A percentile compares a stretch with the other conserved stretches of the same genome.
phyloP scores from a whole-genome alignment of 2,888 invertebrate species.

The Meta bourneti region DNA sequence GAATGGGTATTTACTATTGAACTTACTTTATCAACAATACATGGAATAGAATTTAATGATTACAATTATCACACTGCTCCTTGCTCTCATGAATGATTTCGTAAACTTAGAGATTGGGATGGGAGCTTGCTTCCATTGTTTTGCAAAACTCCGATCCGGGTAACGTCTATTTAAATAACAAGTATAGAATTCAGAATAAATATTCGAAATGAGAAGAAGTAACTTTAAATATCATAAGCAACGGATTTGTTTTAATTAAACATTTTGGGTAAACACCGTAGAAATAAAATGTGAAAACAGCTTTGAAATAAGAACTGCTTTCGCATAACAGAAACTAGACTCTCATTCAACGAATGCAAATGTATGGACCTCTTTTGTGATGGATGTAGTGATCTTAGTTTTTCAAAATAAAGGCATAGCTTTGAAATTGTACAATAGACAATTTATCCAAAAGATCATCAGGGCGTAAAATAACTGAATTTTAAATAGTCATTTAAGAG shows the following conservation, averaged over 20 bases:
- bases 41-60: constrained; percentile 34
- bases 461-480: constrained; percentile 20
- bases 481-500: constrained; percentile 30
- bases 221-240: constrained; percentile 10
- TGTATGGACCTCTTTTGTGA: constrained; percentile 24
- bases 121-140: neutral
- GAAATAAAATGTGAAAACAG: constrained; percentile 29
- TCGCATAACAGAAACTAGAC: constrained; percentile 18
- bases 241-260: constrained; percentile 29
- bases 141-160: constrained; percentile 19
- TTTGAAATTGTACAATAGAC: constrained; percentile 19
- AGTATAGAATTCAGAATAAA: constrained; percentile 35
- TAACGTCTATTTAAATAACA: constrained; percentile 38
- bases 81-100: constrained; percentile 14
- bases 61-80: constrained; percentile 31
- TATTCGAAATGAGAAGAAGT: constrained; percentile 39
- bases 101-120: constrained; percentile 12
- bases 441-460: constrained; percentile 15
- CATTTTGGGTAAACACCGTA: constrained; percentile 20
- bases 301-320: constrained; percentile 10
- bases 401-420: neutral
- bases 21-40: constrained; percentile 37
- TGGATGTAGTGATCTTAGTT: neutral
- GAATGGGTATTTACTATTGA: constrained; percentile 46
- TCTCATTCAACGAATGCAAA: constrained; percentile 6